phyloP scores from a whole-genome alignment of 2,888 invertebrate genomes.

The Lithophane socia region DNA sequence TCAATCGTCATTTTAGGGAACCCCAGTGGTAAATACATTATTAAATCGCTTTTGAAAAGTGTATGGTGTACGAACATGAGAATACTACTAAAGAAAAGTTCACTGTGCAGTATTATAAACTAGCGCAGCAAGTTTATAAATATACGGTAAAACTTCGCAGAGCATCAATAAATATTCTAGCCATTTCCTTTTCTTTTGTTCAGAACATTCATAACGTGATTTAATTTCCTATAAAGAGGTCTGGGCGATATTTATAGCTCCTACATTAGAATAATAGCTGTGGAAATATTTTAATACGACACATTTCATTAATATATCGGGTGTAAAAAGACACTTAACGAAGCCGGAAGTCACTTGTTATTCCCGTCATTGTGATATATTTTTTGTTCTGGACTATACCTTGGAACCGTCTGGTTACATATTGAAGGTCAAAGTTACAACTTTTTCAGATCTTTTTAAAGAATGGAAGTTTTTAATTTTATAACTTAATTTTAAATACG shows the following conservation, averaged over 20 bases:
- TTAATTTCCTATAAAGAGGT: slow-evolving; percentile 40
- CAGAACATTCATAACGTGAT: slow-evolving; percentile 36
- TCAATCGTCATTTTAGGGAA: background rate
- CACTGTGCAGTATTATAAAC: background rate
- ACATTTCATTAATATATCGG: background rate
- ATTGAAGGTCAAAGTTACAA: no score
- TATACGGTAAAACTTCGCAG: background rate
- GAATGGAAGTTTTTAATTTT: no score
- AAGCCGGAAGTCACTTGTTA: no score
- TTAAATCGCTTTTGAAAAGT: background rate
- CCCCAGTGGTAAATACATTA: background rate
- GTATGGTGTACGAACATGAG: no score
- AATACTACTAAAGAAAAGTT: background rate
- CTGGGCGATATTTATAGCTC: slow-evolving; percentile 32
- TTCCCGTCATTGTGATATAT: no score
- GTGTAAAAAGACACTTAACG: no score
- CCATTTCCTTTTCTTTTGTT: slow-evolving; percentile 36
- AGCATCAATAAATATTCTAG: slow-evolving; percentile 1
- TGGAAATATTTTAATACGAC: slow-evolving; percentile 3
- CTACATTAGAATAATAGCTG: slow-evolving; percentile 27
- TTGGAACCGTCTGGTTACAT: no score
- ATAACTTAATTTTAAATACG: no score
- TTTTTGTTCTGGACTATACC: no score
- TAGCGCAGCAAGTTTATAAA: slow-evolving; percentile 3
- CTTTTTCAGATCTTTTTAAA: no score